Conservation (phyloP, 2,888 invertebrate genomes). For the Arge pagana region DNA sequence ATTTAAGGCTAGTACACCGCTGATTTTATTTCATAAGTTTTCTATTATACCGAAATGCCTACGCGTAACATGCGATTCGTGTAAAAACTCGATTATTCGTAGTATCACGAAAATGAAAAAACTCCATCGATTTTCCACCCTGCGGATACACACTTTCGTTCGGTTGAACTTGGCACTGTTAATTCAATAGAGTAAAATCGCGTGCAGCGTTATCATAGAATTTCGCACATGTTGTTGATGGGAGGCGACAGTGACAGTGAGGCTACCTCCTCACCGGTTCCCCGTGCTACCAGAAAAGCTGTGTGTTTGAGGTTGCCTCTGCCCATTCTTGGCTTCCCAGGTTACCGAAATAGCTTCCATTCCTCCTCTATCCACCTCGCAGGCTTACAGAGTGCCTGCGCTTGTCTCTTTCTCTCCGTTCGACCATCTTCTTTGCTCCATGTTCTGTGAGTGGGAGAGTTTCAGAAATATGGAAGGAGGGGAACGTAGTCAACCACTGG, state of each 20-base stretch:
- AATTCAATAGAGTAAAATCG: slow-evolving; percentile 3
- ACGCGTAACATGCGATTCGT: too few relatives aligned
- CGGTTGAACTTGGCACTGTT: slow-evolving; percentile 17
- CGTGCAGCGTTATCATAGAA: slow-evolving; percentile 8
- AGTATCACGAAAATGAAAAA: too few relatives aligned
- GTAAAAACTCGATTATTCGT: too few relatives aligned
- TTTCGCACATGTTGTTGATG: neutral
- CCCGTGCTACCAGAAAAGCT: slow-evolving; percentile 38
- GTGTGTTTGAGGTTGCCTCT: slow-evolving; percentile 50
- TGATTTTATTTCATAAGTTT: too few relatives aligned
- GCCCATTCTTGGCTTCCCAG: slow-evolving; percentile 58
- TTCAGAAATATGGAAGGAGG: slow-evolving; percentile 37
- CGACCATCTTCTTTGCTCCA: slow-evolving; percentile 24
- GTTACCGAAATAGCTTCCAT: slow-evolving; percentile 56
- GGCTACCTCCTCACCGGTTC: slow-evolving; percentile 5
- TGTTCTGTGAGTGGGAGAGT: slow-evolving; percentile 17
- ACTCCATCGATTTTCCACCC: too few relatives aligned
- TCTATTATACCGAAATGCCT: too few relatives aligned
- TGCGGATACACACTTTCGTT: neutral
- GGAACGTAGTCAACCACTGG: slow-evolving; percentile 40
- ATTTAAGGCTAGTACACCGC: slow-evolving; percentile 77
- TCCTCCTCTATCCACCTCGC: slow-evolving; percentile 39
- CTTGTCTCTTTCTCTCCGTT: slow-evolving; percentile 19
- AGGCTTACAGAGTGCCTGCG: slow-evolving; percentile 30
- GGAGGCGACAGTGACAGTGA: slow-evolving; percentile 16